phyloP scores from a whole-genome alignment of 2,797 vertebrate species.

The Manis javanica region DNA sequence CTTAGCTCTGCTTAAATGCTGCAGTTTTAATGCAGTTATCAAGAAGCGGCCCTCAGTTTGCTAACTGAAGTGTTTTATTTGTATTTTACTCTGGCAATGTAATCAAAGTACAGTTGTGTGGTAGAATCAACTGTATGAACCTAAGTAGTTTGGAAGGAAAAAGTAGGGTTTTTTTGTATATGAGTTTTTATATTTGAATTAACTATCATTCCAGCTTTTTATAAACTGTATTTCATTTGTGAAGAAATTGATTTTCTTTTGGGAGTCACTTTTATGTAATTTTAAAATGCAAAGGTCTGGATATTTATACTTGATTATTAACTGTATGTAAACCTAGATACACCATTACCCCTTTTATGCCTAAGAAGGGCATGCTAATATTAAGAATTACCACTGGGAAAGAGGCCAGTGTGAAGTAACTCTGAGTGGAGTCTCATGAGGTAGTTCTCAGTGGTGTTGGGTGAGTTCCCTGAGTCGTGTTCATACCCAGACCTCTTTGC shows the following conservation, averaged over 20 bases:
- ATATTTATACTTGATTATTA: slow-evolving; percentile 78
- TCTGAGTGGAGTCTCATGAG: background rate
- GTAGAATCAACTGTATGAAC: slow-evolving; percentile 81
- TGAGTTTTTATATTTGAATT: slow-evolving; percentile 87
- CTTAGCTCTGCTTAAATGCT: slow-evolving; percentile 77
- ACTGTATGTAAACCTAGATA: slow-evolving; percentile 63
- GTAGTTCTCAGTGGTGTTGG: background rate
- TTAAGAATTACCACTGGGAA: background rate
- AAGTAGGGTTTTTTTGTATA: slow-evolving; percentile 80
- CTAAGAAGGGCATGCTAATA: slow-evolving; percentile 36
- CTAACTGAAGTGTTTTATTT: slow-evolving; percentile 86
- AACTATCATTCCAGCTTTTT: slow-evolving; percentile 84
- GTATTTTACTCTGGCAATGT: slow-evolving; percentile 82
- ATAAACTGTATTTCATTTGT: slow-evolving; percentile 81
- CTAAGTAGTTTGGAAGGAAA: slow-evolving; percentile 82
- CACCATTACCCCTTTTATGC: slow-evolving; percentile 68
- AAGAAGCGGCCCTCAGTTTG: slow-evolving; percentile 87
- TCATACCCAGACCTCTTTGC: background rate
- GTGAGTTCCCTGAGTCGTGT: background rate
- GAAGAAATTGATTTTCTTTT: slow-evolving; percentile 78
- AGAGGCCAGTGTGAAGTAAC: background rate
- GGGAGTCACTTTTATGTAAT: slow-evolving; percentile 79
- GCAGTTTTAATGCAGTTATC: slow-evolving; percentile 88
- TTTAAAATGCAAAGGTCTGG: slow-evolving; percentile 71
- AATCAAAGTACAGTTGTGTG: slow-evolving; percentile 80